phyloP scores from a whole-genome alignment of 2,113 vertebrate species.

The Ivindomyrus marchei region DNA sequence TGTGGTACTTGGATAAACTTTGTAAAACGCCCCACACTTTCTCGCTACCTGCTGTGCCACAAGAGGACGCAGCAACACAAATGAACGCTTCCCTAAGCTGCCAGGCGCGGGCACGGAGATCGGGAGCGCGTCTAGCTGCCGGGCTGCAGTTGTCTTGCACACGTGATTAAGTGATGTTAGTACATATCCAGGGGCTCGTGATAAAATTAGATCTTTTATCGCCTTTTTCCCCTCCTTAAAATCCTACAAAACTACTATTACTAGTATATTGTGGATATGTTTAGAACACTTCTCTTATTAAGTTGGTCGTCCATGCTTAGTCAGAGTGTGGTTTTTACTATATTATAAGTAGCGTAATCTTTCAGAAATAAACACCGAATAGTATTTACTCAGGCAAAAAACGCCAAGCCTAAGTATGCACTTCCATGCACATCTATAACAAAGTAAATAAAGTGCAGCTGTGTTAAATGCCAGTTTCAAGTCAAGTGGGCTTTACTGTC shows the following conservation, averaged over 20 bases:
- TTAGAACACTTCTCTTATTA: not conserved
- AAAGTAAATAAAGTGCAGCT: not conserved
- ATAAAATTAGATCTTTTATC: not conserved
- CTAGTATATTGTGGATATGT: not conserved
- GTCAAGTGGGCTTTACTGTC: not conserved
- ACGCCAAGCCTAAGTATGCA: not conserved
- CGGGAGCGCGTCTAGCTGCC: not conserved
- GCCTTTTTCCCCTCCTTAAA: not conserved
- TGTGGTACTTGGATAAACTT: not conserved
- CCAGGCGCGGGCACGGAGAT: not conserved
- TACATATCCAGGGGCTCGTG: not conserved
- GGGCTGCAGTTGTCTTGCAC: not conserved
- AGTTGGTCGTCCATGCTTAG: not conserved
- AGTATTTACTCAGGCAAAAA: not conserved
- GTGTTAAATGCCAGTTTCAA: not conserved
- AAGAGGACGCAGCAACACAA: not conserved
- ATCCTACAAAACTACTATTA: not conserved
- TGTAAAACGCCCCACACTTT: not conserved
- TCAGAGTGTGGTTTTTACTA: not conserved
- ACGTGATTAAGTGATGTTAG: not conserved
- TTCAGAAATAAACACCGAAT: not conserved
- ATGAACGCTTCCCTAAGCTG: not conserved
- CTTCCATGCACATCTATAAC: not conserved
- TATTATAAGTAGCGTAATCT: not conserved
- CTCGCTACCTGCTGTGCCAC: not conserved